A percentile compares a stretch with the other conserved stretches of the same genome.
phyloP scores from a whole-genome alignment of 2,888 invertebrate genomes.

The Thelaira solivaga region DNA sequence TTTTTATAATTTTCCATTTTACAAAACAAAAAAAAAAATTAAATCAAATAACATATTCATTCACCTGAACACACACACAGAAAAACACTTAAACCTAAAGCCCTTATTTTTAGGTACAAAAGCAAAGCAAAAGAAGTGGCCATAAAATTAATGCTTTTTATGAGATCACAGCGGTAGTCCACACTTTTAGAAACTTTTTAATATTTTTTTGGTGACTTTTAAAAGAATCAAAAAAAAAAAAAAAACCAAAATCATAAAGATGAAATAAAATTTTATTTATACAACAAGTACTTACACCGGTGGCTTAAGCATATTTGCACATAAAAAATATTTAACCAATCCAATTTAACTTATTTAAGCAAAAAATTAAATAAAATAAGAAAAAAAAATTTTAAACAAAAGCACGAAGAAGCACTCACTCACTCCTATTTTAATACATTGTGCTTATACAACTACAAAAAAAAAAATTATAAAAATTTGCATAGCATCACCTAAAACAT shows the following conservation, averaged over 20 bases:
- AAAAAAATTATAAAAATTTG: conserved; percentile 58
- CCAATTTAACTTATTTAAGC: conserved; percentile 14
- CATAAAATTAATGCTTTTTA: conserved; percentile 62
- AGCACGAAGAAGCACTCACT: not conserved
- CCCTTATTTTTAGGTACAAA: not conserved
- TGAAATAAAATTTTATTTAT: conserved; percentile 53
- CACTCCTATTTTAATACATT: too few species aligned
- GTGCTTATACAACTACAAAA: too few species aligned
- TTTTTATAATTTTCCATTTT: conserved; percentile 7
- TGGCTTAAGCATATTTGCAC: conserved; percentile 31
- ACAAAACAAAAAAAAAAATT: conserved; percentile 36
- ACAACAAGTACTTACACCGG: conserved; percentile 55
- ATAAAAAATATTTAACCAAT: conserved; percentile 34
- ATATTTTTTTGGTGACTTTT: conserved; percentile 15
- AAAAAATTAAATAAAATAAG: too few species aligned
- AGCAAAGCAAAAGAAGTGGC: conserved; percentile 41
- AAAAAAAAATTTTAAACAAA: not conserved
- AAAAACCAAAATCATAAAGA: conserved; percentile 10
- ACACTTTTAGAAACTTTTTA: conserved; percentile 57
- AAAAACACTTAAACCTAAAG: not conserved
- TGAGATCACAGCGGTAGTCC: conserved; percentile 65
- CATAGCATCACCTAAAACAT: conserved; percentile 47
- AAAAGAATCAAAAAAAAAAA: not conserved
- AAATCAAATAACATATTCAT: not conserved
- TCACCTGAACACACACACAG: not conserved